Percentiles rank a stretch among this genome's conserved stretches.
Conservation (phyloP, 2,888 invertebrate species). For the Troides oblongomaculatus region DNA sequence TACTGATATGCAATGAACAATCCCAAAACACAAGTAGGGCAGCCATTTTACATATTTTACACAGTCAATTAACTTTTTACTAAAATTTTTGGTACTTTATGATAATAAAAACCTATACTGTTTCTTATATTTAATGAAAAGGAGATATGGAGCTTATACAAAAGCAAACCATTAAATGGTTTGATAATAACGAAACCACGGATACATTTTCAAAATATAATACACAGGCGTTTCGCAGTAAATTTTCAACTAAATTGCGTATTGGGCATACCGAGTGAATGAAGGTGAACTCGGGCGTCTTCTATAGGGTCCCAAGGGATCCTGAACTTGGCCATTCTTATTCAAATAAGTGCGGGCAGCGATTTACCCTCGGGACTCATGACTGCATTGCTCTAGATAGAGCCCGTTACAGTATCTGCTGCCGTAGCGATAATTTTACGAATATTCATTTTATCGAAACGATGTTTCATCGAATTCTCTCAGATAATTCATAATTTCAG, state of each 20-base stretch:
- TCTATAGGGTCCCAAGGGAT: constrained; percentile 45
- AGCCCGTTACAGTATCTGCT: constrained; percentile 29
- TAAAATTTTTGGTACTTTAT: too few species aligned
- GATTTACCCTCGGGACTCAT: constrained; percentile 59
- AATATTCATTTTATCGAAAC: constrained; percentile 23
- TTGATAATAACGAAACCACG: background rate
- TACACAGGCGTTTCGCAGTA: constrained; percentile 33
- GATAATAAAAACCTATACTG: too few species aligned
- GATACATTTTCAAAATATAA: background rate
- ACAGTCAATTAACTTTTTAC: too few species aligned
- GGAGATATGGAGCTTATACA: background rate
- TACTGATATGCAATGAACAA: too few species aligned
- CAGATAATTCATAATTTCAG: background rate
- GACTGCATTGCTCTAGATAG: constrained; percentile 44
- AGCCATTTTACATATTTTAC: too few species aligned
- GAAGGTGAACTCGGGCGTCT: constrained; percentile 47
- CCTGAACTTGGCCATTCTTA: constrained; percentile 65
- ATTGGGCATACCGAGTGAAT: constrained; percentile 47
- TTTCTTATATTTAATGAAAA: too few species aligned
- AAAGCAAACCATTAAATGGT: background rate
- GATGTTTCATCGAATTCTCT: constrained; percentile 16
- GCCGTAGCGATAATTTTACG: constrained; percentile 26
- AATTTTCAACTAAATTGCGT: constrained; percentile 47
- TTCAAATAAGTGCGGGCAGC: constrained; percentile 71
- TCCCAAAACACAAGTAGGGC: too few species aligned